Conservation (phyloP, 2,113 vertebrate genomes). For the Cynocephalus volans region DNA sequence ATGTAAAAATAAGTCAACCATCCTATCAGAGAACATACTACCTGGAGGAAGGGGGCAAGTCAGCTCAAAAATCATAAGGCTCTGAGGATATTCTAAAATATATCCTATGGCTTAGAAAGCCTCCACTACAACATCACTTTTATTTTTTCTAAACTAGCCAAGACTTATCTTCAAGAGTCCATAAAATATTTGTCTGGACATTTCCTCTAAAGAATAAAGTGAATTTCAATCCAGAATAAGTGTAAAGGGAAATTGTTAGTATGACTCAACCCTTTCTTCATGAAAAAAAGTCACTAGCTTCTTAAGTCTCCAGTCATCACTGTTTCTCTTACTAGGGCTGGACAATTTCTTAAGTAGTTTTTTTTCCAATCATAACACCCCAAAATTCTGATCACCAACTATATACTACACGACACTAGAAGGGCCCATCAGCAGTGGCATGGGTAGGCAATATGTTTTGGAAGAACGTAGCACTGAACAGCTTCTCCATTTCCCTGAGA, state of each 20-base stretch:
- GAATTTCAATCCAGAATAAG: conserved; percentile 54
- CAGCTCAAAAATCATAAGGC: conserved; percentile 45
- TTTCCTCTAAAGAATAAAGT: conserved; percentile 55
- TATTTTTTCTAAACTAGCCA: conserved; percentile 49
- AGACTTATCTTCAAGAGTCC: conserved; percentile 6
- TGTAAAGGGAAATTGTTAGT: neutral
- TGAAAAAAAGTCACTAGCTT: neutral
- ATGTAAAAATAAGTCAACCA: conserved; percentile 56
- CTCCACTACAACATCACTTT: neutral
- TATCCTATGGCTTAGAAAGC: neutral
- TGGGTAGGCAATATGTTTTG: conserved; percentile 53
- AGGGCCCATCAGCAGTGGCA: neutral
- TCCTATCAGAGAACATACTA: conserved; percentile 12
- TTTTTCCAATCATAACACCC: conserved; percentile 17
- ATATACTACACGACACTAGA: neutral
- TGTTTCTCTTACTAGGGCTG: conserved; percentile 43
- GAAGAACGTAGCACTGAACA: neutral
- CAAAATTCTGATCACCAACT: conserved; percentile 52
- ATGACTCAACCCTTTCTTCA: neutral
- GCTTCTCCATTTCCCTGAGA: conserved; percentile 42
- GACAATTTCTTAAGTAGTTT: conserved; percentile 57
- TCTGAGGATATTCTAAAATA: conserved; percentile 50
- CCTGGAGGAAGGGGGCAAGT: neutral
- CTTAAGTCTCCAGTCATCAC: conserved; percentile 39
- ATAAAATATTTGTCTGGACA: conserved; percentile 45